Conservation (phyloP, 2,113 vertebrate genomes). For the Tetrax tetrax region DNA sequence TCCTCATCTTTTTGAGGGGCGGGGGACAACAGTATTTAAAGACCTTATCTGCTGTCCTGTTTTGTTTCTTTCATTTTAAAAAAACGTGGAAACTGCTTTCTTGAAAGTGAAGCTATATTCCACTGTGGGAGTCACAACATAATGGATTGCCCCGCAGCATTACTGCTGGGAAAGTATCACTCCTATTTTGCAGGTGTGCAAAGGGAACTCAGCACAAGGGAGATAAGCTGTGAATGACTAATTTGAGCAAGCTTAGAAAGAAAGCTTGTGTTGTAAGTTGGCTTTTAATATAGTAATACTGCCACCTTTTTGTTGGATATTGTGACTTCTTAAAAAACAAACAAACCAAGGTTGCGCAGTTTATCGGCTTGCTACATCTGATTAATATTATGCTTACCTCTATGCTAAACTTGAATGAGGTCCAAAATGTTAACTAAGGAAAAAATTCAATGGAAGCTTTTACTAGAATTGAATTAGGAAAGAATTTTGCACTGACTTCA, state of each 20-base stretch:
- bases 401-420: neutral
- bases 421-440: neutral
- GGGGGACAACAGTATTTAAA: neutral
- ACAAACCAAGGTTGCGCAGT: neutral
- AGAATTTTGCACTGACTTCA: neutral
- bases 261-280: neutral
- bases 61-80: neutral
- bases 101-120: neutral
- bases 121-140: neutral
- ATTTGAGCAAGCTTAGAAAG: neutral
- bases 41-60: neutral
- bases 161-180: neutral
- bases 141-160: neutral
- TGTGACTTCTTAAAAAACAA: neutral
- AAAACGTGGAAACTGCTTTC: neutral
- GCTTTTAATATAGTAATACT: neutral
- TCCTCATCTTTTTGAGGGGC: neutral
- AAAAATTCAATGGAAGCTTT: neutral
- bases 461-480: neutral
- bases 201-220: neutral
- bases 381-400: neutral
- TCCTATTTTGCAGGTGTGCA: neutral
- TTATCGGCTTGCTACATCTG: neutral
- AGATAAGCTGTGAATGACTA: neutral
- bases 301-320: neutral